Evolutionary conservation across 2,888 invertebrate species (phyloP).

Genomic region (Cotesia congregata): DNA sequence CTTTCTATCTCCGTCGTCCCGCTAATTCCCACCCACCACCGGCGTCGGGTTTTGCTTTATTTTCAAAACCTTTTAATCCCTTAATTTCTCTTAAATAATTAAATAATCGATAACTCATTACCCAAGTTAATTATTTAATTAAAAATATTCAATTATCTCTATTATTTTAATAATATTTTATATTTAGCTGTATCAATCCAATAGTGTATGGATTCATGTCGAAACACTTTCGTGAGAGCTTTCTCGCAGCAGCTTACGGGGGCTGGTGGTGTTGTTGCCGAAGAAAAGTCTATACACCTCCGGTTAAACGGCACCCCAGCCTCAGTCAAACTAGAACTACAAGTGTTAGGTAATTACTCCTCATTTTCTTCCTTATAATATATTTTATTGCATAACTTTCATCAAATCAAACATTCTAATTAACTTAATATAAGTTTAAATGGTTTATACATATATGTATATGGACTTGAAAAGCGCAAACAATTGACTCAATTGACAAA

Average conservation of each 20-base stretch:
- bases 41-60: background rate
- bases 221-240: constrained; percentile 77
- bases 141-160: constrained; percentile 2
- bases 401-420: no score
- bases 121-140: background rate
- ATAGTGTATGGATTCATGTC: constrained; percentile 84
- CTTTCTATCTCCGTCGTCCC: background rate
- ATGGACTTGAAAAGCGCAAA: no score
- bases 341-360: constrained; percentile 61
- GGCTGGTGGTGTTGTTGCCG: constrained; percentile 64
- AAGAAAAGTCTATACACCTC: constrained; percentile 56
- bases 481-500: no score
- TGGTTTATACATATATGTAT: no score
- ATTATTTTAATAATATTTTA: background rate
- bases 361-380: constrained; percentile 22
- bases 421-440: no score
- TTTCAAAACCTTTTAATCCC: background rate
- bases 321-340: constrained; percentile 70
- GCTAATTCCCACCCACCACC: background rate
- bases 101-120: constrained; percentile 5
- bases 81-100: constrained; percentile 3
- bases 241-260: constrained; percentile 72
- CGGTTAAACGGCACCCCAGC: constrained; percentile 65
- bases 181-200: constrained; percentile 78
- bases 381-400: background rate